Conservation (phyloP, 2,113 vertebrate genomes). For the Leucoraja erinaceus region DNA sequence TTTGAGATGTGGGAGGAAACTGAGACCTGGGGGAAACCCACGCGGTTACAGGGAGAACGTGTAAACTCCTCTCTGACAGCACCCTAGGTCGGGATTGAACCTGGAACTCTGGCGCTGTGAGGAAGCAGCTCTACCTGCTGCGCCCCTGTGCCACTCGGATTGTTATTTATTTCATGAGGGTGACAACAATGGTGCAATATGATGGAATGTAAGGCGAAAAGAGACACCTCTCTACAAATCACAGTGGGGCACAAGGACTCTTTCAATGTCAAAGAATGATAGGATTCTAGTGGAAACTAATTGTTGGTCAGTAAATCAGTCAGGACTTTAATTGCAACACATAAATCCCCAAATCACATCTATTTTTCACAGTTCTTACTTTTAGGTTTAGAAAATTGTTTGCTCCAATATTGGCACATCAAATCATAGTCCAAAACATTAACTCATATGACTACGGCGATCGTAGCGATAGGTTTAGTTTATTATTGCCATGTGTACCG, state of each 20-base stretch:
- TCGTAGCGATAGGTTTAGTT: neutral
- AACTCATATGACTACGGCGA: neutral
- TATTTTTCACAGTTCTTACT: neutral
- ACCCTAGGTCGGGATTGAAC: too few species aligned
- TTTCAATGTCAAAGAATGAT: neutral
- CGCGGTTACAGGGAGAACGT: too few species aligned
- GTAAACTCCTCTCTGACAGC: too few species aligned
- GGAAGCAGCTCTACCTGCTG: too few species aligned
- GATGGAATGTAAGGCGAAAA: neutral
- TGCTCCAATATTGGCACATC: neutral
- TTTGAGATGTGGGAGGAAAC: too few species aligned
- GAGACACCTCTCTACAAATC: neutral
- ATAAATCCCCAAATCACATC: neutral
- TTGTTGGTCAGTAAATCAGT: neutral
- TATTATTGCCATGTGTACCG: too few species aligned
- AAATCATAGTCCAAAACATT: neutral
- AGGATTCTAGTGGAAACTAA: neutral
- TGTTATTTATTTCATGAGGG: neutral
- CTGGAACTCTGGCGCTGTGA: too few species aligned
- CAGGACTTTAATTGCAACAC: neutral
- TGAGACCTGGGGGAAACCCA: too few species aligned
- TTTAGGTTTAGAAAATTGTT: neutral
- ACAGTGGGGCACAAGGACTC: neutral
- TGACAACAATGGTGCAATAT: neutral
- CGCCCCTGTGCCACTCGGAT: neutral